These are phyloP conservation scores for Rafetus swinhoei DNA, from an alignment of 2,113 vertebrate species.

Conservation along the genomic window DNA sequence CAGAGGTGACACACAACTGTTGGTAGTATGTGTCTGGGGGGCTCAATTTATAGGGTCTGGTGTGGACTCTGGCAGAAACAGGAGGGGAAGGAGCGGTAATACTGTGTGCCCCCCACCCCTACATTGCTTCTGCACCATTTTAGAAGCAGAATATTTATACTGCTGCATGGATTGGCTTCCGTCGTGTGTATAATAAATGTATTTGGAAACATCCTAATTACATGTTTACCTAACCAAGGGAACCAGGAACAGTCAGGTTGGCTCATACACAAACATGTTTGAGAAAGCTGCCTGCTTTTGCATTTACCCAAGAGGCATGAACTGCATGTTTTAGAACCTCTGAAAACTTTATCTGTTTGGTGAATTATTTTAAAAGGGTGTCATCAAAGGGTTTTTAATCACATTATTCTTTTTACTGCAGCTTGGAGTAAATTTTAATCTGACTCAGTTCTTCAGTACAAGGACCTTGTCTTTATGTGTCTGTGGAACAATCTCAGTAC, in stretches of 20 bases:
- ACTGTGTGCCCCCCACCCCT: background rate
- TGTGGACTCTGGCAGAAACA: background rate
- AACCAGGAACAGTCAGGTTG: constrained; percentile 67
- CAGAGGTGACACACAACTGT: background rate
- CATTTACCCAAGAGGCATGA: constrained; percentile 57
- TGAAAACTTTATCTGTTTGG: background rate
- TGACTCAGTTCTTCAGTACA: background rate
- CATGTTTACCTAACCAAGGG: constrained; percentile 73
- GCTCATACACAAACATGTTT: constrained; percentile 37
- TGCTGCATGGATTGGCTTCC: constrained; percentile 67
- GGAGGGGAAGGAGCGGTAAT: background rate
- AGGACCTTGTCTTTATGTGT: constrained; percentile 25
- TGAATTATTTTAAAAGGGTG: constrained; percentile 14
- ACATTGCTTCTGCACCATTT: background rate
- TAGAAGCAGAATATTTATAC: constrained; percentile 62
- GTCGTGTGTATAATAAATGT: constrained; percentile 74
- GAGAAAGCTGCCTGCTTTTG: constrained; percentile 64
- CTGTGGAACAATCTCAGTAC: constrained; percentile 43
- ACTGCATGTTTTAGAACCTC: constrained; percentile 52
- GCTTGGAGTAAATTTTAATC: background rate
- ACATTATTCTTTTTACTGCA: constrained; percentile 5
- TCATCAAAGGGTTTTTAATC: constrained; percentile 36
- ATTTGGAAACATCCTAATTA: constrained; percentile 77
- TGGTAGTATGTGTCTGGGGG: background rate
- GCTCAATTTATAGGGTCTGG: background rate